A percentile compares a stretch with the other conserved stretches of the same genome.
Conservation (phyloP, 1,140 invertebrate genomes). For the Neoseiulus cucumeris region DNA sequence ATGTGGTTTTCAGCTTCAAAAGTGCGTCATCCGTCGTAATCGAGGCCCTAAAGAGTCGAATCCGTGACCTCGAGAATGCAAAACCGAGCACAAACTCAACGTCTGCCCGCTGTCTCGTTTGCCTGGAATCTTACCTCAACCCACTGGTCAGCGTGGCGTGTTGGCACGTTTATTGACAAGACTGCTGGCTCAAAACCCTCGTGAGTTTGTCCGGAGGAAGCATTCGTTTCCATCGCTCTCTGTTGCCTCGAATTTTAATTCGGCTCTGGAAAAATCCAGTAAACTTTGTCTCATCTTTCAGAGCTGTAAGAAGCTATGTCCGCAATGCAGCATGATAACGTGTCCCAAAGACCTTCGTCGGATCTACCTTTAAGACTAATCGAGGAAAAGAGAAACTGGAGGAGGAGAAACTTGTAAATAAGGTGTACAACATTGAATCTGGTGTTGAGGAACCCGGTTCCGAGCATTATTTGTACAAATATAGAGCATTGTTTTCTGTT, state of each 20-base stretch:
- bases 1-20: no score
- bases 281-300: constrained; percentile 27
- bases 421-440: no score
- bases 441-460: no score
- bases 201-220: constrained; percentile 33
- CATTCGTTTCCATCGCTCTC: not conserved
- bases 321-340: constrained; percentile 83
- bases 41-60: constrained; percentile 44
- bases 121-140: constrained; percentile 55
- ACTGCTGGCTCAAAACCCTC: constrained; percentile 74
- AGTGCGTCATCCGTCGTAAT: constrained; percentile 35
- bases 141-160: constrained; percentile 86
- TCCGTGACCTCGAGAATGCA: constrained; percentile 42
- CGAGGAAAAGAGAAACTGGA: not conserved
- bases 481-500: no score
- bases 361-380: constrained; percentile 53
- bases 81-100: constrained; percentile 32
- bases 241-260: not conserved
- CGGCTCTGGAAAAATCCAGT: not conserved
- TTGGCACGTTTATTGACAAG: constrained; percentile 88
- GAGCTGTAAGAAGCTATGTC: constrained; percentile 76
- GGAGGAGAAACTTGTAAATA: no score
- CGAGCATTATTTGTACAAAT: no score
- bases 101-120: constrained; percentile 53
- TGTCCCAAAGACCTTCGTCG: constrained; percentile 60